Percentiles rank a stretch among this genome's conserved stretches.
Evolutionary conservation across 2,888 invertebrate species (phyloP).

Genomic region (Eupithecia insigniata): DNA sequence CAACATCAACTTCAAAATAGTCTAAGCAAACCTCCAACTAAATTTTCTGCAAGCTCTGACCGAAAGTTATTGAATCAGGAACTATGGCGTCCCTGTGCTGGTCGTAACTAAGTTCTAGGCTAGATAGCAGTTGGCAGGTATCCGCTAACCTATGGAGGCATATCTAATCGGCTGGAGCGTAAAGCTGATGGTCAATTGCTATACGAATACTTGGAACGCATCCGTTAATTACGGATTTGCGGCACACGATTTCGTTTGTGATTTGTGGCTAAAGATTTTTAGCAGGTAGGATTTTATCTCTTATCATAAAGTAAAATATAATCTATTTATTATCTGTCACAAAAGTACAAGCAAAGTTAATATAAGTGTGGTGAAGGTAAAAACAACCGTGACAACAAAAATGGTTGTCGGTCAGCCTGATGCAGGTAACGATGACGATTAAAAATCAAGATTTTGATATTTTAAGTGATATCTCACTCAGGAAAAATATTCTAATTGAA

Average conservation of each 20-base stretch:
- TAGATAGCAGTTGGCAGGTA: conserved; percentile 40
- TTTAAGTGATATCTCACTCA: no score
- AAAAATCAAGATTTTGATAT: no score
- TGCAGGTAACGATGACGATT: no score
- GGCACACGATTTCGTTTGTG: not conserved
- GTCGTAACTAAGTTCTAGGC: conserved; percentile 41
- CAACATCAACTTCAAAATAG: conserved; percentile 8
- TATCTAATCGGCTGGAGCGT: conserved; percentile 41
- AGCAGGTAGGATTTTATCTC: not conserved
- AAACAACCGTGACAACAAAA: no score
- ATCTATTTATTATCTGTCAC: no score
- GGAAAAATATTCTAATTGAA: no score
- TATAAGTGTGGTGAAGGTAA: no score
- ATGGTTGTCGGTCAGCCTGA: no score
- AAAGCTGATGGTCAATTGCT: conserved; percentile 4
- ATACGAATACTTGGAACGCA: not conserved
- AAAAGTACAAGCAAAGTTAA: no score
- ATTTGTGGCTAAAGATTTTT: not conserved
- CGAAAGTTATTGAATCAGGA: conserved; percentile 21
- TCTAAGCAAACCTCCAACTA: conserved; percentile 5
- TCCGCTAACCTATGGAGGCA: conserved; percentile 36
- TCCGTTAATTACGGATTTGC: not conserved
- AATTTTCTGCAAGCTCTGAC: conserved; percentile 12
- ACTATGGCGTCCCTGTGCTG: conserved; percentile 28
- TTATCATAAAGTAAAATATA: no score